These are phyloP conservation scores for Myrmophylax atrothorax DNA, from an alignment of 2,113 vertebrate genomes.

Conservation along the genomic window DNA sequence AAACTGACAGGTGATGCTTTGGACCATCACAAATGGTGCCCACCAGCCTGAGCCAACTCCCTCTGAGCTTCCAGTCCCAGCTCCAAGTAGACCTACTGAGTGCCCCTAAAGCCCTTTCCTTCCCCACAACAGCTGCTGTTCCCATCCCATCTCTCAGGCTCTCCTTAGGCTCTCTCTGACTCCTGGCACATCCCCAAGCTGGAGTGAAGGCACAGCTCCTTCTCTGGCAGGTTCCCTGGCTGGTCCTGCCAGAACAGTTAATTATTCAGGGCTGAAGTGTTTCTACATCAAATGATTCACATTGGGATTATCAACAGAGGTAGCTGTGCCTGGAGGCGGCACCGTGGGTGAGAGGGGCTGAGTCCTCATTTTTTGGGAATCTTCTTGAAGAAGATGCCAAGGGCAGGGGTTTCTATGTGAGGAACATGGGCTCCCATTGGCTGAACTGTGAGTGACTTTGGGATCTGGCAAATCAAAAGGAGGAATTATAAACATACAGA, in stretches of 20 bases:
- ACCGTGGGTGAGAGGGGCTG: not conserved
- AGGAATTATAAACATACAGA: not conserved
- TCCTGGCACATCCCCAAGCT: not conserved
- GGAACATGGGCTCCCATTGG: not conserved
- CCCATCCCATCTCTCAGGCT: not conserved
- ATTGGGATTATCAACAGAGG: not conserved
- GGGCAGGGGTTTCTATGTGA: not conserved
- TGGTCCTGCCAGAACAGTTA: not conserved
- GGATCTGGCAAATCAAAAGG: not conserved
- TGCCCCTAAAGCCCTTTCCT: not conserved
- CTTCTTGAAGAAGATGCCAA: not conserved
- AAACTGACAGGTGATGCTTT: not conserved
- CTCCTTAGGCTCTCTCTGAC: not conserved
- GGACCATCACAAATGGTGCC: not conserved
- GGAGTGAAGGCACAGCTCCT: not conserved
- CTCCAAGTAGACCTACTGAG: not conserved
- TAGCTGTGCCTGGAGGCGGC: not conserved
- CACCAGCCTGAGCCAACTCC: not conserved
- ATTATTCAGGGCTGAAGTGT: not conserved
- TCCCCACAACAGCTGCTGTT: not conserved
- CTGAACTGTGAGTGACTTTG: not conserved
- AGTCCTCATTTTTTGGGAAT: not conserved
- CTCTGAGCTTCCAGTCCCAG: not conserved
- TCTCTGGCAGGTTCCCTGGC: not conserved
- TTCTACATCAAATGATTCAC: not conserved